Evolutionary conservation across 2,113 vertebrate genomes (phyloP).

Genomic region (Bufo gargarizans): DNA sequence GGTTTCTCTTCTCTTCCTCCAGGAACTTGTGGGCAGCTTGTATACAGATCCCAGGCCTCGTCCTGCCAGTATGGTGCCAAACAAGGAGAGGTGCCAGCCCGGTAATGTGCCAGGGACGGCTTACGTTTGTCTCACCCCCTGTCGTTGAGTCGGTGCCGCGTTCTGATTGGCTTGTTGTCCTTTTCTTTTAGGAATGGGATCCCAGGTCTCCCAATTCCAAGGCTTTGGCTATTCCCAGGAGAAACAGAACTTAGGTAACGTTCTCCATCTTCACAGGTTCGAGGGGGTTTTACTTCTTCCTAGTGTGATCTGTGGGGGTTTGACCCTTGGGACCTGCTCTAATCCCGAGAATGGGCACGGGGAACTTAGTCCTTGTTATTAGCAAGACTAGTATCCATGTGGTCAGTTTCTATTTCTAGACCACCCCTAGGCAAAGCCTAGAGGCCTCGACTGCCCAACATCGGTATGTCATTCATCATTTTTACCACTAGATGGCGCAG

Average conservation of each 20-base stretch:
- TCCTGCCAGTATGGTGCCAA: neutral
- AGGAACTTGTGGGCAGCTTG: conserved; percentile 48
- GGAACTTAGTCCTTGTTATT: no score
- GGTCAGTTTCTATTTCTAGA: no score
- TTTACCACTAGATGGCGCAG: neutral
- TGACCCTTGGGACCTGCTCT: no score
- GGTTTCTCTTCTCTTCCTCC: neutral
- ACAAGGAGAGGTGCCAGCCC: conserved; percentile 25
- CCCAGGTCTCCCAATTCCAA: conserved; percentile 72
- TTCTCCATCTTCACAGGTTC: neutral
- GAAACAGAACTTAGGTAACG: conserved; percentile 69
- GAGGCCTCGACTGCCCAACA: no score
- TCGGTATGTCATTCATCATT: neutral
- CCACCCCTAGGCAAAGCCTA: no score
- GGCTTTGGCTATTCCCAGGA: conserved; percentile 88
- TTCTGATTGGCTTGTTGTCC: neutral
- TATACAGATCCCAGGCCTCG: neutral
- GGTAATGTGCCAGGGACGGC: neutral
- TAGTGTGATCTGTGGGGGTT: no score
- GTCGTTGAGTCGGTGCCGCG: neutral
- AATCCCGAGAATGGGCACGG: no score
- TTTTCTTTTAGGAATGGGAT: conserved; percentile 83
- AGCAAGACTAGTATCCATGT: no score
- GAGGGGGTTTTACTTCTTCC: neutral
- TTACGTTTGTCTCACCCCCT: neutral